Evolutionary conservation across 2,888 invertebrate species (phyloP), one percentile per base, ranked within the genome.

Genomic region (Rambutsinella grinnellia): DNA sequence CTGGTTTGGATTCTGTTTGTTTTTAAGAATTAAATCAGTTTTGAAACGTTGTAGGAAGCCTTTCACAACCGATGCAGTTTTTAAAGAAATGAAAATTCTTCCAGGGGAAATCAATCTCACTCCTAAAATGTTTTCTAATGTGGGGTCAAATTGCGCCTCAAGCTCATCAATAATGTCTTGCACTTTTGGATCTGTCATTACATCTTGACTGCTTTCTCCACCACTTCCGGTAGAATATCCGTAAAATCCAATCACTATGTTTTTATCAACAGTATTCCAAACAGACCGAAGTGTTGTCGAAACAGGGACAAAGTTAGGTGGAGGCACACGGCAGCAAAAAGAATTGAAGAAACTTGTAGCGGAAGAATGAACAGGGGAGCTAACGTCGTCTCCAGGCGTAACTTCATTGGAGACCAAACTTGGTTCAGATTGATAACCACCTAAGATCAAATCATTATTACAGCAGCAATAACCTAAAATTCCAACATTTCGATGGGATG

Each of bases 121-220:
- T 15, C 86, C 86, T 6, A 82, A 81, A 58, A 86, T 84, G n/a
- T 69, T 83, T 51, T 85, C 82, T 28, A 87, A 79, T 13, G 84
- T 84, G 15, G 82, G 58, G 49, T 85, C 85, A 66, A 86, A 82
- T 70, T 86, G 86, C 13, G 81, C 83, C 62, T 86, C 85, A 36
- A 86, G 74, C 36, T 85, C 85, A 76, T 87, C 86, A 63, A 87
- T 86, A 49, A 87, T 85, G 67, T 87, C 86, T 79, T 85, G 85
- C 19, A 85, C 85, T 49, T 78, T 83, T 83, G 26, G 60, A 27
- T 54, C 66, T n/a, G 13, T 58, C 27, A 53, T 27, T 3, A 56
- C 44, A 51, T n/a, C 17, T 8, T 13, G 28, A 13, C 0, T 27
- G 3, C 70, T 80, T 5, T 46, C 28, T 36, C 53, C 58, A 49